Base-by-base conservation (phyloP, 2,797 vertebrate genomes). In the Merluccius polli region DNA sequence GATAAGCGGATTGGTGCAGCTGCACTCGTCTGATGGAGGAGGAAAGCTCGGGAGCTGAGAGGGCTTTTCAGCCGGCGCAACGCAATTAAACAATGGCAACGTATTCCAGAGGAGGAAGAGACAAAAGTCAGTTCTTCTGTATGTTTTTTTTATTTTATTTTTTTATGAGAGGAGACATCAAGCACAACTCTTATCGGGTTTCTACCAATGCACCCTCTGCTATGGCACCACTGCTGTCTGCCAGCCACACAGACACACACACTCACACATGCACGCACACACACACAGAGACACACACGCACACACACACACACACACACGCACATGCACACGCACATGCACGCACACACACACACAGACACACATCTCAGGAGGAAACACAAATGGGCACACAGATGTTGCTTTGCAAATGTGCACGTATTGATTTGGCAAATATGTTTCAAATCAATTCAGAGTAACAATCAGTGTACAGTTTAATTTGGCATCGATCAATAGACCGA, bases 1-100 rank as follows among this genome's bases (percentile, higher is more conserved):
- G 94, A 93, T 87, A 89, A 92, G 92, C 81, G 88, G 91, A 94
- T 95, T 93, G 93, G 87, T 92, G 91, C 90, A 87, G 89, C 92
- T 92, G 91, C 91, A 90, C 90, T 90, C 89, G 86, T 93, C 90
- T 90, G 92, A 92, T 91, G 93, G 92, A 84, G 92, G 93, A 93
- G 93, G 89, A 93, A 93, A 93, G 89, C 89, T 91, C 88, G 87
- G 89, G 90, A 90, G 86, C 90, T 79, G 85, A 72, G 80, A 83
- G 81, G 84, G 88, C 86, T 90, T 92, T 63, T 63, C 24, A 63
- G 89, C 83, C 87, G 81, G 87, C 87, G 71, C 75, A 88, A 84
- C 84, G 84, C 89, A 90, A 92, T 92, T 92, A 92, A 90, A 85
- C 76, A 30, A 78, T 72, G 86, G 82, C 87, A 81, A 82, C 90